Evolutionary conservation across 2,888 invertebrate genomes (phyloP).

Genomic region (Taphrorychus bicolor): DNA sequence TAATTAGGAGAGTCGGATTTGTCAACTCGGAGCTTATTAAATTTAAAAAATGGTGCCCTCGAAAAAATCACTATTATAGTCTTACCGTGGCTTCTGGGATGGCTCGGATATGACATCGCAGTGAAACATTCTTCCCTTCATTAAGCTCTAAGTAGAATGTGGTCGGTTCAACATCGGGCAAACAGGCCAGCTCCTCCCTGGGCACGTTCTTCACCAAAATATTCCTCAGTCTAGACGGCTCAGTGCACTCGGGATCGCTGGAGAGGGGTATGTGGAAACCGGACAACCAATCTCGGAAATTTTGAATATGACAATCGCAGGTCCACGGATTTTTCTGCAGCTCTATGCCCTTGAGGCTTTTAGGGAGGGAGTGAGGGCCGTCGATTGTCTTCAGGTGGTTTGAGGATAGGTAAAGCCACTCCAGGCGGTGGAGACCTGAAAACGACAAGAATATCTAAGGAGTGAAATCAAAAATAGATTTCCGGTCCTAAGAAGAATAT

Average conservation of each 20-base stretch:
- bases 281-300: constrained; percentile 79
- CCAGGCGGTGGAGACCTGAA: constrained; percentile 73
- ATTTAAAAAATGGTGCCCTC: no score
- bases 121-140: constrained; percentile 81
- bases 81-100: constrained; percentile 74
- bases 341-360: constrained; percentile 75
- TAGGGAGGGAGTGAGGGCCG: constrained; percentile 75
- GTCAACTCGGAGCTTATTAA: neutral
- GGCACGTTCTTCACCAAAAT: constrained; percentile 71
- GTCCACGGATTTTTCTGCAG: constrained; percentile 88
- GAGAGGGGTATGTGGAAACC: constrained; percentile 79
- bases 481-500: no score
- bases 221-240: constrained; percentile 73
- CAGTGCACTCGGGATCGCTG: constrained; percentile 79
- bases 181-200: constrained; percentile 77
- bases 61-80: neutral
- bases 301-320: constrained; percentile 84
- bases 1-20: neutral
- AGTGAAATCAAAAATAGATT: no score
- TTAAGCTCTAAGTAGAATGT: constrained; percentile 79
- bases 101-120: constrained; percentile 81
- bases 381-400: constrained; percentile 79
- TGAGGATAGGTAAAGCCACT: constrained; percentile 84
- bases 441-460: no score
- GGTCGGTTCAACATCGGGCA: constrained; percentile 79